Conservation (phyloP, 1,140 invertebrate genomes). For the Ips typographus region DNA sequence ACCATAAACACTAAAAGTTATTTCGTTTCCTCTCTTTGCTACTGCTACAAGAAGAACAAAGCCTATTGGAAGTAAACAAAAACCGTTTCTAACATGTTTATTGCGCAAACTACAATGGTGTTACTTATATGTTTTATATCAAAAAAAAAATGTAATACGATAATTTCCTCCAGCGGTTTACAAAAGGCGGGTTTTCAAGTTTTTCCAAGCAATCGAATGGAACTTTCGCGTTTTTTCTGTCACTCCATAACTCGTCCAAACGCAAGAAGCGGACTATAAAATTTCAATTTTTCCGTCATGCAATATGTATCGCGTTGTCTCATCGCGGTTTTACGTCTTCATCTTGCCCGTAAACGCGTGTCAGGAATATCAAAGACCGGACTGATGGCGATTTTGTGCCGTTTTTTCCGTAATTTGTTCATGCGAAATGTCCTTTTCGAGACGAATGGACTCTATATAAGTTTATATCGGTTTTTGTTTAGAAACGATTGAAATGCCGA, state of each 20-base stretch:
- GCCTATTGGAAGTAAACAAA: too few species aligned
- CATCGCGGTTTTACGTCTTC: slow-evolving; percentile 24
- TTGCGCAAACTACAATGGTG: too few species aligned
- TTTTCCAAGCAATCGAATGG: too few species aligned
- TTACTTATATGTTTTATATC: too few species aligned
- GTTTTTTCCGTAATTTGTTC: slow-evolving; percentile 25
- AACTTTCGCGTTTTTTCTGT: background rate
- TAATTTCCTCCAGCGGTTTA: too few species aligned
- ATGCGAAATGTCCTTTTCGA: slow-evolving; percentile 27
- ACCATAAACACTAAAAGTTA: too few species aligned
- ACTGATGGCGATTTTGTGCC: slow-evolving; percentile 12
- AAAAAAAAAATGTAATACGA: too few species aligned
- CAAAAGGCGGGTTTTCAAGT: too few species aligned
- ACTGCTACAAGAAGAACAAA: too few species aligned
- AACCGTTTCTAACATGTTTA: too few species aligned
- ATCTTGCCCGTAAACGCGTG: slow-evolving; percentile 23
- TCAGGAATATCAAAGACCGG: slow-evolving; percentile 18
- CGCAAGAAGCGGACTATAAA: slow-evolving; percentile 16
- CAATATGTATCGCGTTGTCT: slow-evolving; percentile 28
- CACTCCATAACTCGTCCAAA: slow-evolving; percentile 23
- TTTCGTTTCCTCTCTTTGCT: too few species aligned
- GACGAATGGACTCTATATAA: slow-evolving; percentile 25
- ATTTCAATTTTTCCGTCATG: slow-evolving; percentile 29
- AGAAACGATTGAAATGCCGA: slow-evolving; percentile 16
- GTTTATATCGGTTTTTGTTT: slow-evolving; percentile 19